Base-by-base conservation (phyloP, 1,140 invertebrate genomes). In the Heliconius himera region DNA sequence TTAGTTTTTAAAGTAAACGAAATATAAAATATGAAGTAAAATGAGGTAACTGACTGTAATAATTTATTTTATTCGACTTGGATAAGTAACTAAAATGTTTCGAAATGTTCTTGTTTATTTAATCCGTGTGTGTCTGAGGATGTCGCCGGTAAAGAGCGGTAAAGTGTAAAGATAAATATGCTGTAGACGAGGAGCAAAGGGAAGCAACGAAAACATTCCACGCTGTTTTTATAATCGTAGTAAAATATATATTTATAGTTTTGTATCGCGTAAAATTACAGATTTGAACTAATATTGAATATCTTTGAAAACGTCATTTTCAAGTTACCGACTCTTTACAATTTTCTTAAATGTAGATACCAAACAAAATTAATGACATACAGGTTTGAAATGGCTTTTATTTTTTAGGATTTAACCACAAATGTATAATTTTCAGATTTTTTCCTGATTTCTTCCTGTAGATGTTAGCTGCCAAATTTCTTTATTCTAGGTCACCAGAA, bases 131-230 rank as follows among this genome's bases (percentile, higher is more conserved):
- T 74, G 26, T 36, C 51, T 74, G 49, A 29, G 54, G 33, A 46
- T 16, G 74, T 75, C 54, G 54, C 60, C 56, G n/a, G 74, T 46
- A 22, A 75, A 75, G 74, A 75, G 56, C 51, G 33, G 74, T 66
- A 41, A 75, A 75, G 51, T 75, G 33, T 66, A 38, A 75, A 66
- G 54, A 60, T 33, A 74, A 74, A 56, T 75, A 75, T 29, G 33
- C 51, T 36, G 13, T 56, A n/a, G 51, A 22, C 54, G 73, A 20
- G 20, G 56, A n/a, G 49, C 36, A 11, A 22, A 60, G n/a, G 20
- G n/a, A 60, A 60, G 54, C 54, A 1, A 20, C n/a, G 33, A 60
- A 60, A 60, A 60, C n/a, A 22, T 60, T 22, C 33, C 33, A 2
- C 9, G 3, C n/a, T 26, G 54, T 26, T 60, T 60, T 60, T 22